Percentiles rank a stretch among this genome's conserved stretches.
Evolutionary conservation across 2,113 vertebrate genomes (phyloP).

Genomic region (Hylia prasina): DNA sequence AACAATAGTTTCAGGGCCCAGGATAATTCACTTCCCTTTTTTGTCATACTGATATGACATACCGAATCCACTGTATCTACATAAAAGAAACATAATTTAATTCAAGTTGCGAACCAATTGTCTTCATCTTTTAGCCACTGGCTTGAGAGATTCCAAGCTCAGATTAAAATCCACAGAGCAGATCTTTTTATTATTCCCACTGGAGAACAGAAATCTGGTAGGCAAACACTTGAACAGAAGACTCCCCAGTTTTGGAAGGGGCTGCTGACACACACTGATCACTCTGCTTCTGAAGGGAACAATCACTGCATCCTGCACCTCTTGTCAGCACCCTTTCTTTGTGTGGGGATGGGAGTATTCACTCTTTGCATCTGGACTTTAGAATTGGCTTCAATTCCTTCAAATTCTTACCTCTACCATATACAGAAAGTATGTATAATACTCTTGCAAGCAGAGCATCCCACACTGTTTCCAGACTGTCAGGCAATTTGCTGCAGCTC

Average conservation of each 20-base stretch:
- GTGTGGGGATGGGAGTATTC: not conserved
- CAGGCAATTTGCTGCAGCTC: not conserved
- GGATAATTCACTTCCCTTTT: conserved; percentile 22
- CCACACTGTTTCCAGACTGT: not conserved
- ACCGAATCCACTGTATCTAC: not conserved
- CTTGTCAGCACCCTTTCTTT: not conserved
- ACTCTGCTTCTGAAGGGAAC: not conserved
- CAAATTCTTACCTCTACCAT: not conserved
- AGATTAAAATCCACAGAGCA: not conserved
- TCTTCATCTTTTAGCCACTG: not conserved
- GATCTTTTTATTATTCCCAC: not conserved
- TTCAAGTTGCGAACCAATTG: not conserved
- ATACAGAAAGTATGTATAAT: not conserved
- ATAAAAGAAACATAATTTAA: conserved; percentile 1
- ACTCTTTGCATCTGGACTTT: not conserved
- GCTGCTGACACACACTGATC: not conserved
- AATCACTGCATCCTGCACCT: not conserved
- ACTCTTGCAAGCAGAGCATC: not conserved
- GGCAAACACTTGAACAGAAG: not conserved
- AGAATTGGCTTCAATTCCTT: not conserved
- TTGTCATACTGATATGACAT: not conserved
- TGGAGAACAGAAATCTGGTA: not conserved
- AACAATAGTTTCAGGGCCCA: not conserved
- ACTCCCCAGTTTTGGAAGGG: not conserved
- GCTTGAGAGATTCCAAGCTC: not conserved